A percentile compares a stretch with the other conserved stretches of the same genome.
Evolutionary conservation across 2,888 invertebrate genomes (phyloP).

Genomic region (Dysmachus trigonus): DNA sequence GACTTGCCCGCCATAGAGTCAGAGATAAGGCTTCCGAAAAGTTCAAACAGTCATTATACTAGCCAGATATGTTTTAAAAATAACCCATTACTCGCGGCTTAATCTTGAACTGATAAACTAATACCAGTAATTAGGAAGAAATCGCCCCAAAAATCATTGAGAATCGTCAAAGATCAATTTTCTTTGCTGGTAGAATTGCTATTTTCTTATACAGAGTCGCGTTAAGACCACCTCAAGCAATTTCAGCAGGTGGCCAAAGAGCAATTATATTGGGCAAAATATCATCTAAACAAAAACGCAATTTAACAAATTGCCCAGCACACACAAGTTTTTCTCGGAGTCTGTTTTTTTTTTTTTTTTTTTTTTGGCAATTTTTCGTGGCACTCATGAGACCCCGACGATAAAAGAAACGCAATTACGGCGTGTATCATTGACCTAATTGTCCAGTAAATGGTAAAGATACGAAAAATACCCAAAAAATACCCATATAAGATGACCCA

Average conservation of each 20-base stretch:
- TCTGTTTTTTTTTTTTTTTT: too few relatives aligned
- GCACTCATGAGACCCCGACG: background rate
- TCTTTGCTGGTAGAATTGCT: background rate
- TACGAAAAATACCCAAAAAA: background rate
- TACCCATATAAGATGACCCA: background rate
- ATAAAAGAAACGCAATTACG: background rate
- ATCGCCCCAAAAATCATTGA: background rate
- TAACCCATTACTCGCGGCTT: background rate
- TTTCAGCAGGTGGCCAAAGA: background rate
- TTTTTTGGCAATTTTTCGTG: background rate
- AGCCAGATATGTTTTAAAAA: too few relatives aligned
- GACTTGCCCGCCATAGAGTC: too few relatives aligned
- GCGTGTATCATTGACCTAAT: conserved; percentile 9
- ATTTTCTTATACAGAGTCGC: background rate
- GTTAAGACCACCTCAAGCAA: background rate
- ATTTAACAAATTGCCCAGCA: background rate
- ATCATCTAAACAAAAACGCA: background rate
- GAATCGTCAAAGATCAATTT: background rate
- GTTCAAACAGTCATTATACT: too few relatives aligned
- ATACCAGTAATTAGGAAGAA: background rate
- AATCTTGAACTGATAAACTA: background rate
- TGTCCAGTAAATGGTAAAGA: background rate
- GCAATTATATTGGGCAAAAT: background rate
- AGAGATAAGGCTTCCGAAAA: too few relatives aligned
- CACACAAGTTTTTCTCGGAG: background rate